Evolutionary conservation across 2,113 vertebrate genomes (phyloP), one percentile per base, ranked within the genome.

Genomic region (Trogon surrucura): DNA sequence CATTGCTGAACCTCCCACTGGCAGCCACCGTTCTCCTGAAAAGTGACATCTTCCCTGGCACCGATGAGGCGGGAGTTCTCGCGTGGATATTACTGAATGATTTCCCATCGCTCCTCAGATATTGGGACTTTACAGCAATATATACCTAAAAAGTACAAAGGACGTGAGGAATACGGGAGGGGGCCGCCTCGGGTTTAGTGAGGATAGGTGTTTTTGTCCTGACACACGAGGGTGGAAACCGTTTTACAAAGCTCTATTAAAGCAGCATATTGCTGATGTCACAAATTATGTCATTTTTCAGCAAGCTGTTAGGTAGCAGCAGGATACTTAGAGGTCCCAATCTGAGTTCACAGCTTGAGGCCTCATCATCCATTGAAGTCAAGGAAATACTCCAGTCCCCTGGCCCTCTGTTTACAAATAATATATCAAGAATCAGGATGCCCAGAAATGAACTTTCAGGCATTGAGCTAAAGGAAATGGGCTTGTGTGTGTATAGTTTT

Each of bases 211-310:
- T 5, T 75, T 96, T 89, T 84, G 80, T 95, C 73, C 70, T 84
- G 38, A 56, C 78, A 78, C 78, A 67, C 17, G 4, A 61, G 94
- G 91, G 77, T 80, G 88, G 91, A 83, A 69, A 61, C 50, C 0
- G 1, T 57, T 93, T 95, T 83, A 81, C 67, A 83, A 62, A 71
- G 60, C 56, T 69, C 91, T 65, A 94, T 95, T 90, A 83, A 83
- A 66, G 72, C 80, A 91, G 92, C 92, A 94, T 95, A 95, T 96
- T 97, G 96, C 86, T 92, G 85, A 86, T 81, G 83, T 91, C 95
- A 96, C 96, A 96, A 94, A 96, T 96, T 96, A 96, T 96, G 96
- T 96, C 95, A 97, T 97, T 97, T 96, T 93, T 91, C 96, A 72
- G 91, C 86, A 85, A 92, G 86, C 83, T 87, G 87, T 93, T 94